These are phyloP conservation scores for Atethmia centrago DNA, from an alignment of 2,888 invertebrate species.

Conservation along the genomic window DNA sequence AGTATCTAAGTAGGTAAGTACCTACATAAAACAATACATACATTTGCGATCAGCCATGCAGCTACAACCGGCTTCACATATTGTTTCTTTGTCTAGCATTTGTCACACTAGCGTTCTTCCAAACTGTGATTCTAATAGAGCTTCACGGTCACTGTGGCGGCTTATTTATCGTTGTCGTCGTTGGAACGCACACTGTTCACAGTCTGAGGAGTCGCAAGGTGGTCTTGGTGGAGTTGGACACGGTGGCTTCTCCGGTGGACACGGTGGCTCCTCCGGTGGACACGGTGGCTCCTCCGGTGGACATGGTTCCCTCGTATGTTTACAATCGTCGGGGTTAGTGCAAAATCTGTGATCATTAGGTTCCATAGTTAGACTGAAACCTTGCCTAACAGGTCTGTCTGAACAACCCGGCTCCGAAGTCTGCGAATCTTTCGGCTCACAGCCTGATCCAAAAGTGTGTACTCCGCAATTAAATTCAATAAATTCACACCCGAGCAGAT, in stretches of 20 bases:
- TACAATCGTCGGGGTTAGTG: conserved; percentile 31
- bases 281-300: neutral
- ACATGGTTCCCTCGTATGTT: conserved; percentile 21
- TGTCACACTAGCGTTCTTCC: neutral
- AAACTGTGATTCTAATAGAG: neutral
- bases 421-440: neutral
- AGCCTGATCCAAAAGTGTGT: neutral
- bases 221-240: neutral
- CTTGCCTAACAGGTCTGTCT: conserved; percentile 2
- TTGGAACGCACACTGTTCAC: neutral
- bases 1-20: neutral
- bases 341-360: conserved; percentile 52
- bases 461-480: conserved; percentile 10
- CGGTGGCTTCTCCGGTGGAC: neutral
- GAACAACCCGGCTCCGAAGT: too few species aligned
- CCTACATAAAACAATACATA: neutral
- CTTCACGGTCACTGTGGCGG: neutral
- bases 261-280: neutral
- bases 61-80: neutral
- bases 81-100: neutral
- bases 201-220: neutral
- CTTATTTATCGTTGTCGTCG: neutral
- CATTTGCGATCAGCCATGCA: conserved; percentile 8
- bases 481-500: conserved; percentile 9
- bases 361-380: conserved; percentile 39